Base-by-base conservation (phyloP, 2,113 vertebrate species). In the Calypte anna region DNA sequence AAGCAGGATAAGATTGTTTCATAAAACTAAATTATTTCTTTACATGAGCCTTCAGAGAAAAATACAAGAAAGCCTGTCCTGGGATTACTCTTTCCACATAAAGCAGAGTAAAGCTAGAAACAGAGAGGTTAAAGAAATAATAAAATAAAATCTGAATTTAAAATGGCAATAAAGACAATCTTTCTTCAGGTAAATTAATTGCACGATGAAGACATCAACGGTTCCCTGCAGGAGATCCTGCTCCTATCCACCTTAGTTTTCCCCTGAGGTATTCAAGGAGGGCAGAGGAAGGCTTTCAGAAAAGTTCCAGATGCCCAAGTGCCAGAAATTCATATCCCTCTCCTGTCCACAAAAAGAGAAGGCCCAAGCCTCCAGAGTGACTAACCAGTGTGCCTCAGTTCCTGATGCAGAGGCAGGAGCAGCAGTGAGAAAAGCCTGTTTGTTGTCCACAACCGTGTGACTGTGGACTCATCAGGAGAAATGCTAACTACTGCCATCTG, bases 21-120 rank as follows among this genome's bases (percentile, higher is more conserved):
- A 90, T 86, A 74, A 91, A 88, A 81, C 16, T 44, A 58, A 86
- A 64, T 46, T 44, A 38, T 82, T 80, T 90, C 18, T 88, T 90
- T 53, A 76, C 43, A n/a, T 48, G 9, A 66, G 12, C 19, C 59
- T 80, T 83, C 20, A 77, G 78, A 87, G 59, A 87, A 14, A 83
- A 70, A 82, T 25, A 88, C 55, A 25, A 73, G 54, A 87, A 79
- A 46, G 50, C 10, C 31, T 73, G 61, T 46, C 51, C 68, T 53
- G 64, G 55, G 75, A 88, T 75, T 74, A 78, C 48, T 78, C 61
- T 84, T 95, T 74, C 46, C 46, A 63, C 13, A 43, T 59, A 69
- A 82, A 79, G 30, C 17, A 85, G 51, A 82, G 64, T 50, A n/a
- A 80, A 12, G 30, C 2, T 55, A 68, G 53, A 94, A 93, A 81